A percentile compares a stretch with the other conserved stretches of the same genome.
Evolutionary conservation across 1,140 invertebrate species (phyloP).

Genomic region (Trypoxylus dichotomus): DNA sequence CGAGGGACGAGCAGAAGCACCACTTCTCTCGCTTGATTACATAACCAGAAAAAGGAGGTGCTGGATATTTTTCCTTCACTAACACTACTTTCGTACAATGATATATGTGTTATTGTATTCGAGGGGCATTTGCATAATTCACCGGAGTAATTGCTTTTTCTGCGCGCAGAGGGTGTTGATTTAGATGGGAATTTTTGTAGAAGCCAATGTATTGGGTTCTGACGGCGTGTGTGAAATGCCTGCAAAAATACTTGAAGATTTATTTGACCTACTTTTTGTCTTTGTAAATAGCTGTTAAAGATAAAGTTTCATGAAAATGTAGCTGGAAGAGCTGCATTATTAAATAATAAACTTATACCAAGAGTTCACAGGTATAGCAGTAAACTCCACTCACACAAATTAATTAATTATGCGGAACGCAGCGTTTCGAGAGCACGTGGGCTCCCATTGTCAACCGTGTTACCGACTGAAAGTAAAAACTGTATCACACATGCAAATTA

Average conservation of each 20-base stretch:
- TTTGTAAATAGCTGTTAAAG: too few relatives aligned
- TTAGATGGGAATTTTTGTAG: conserved; percentile 13
- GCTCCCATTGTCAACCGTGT: too few relatives aligned
- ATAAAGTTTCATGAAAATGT: too few relatives aligned
- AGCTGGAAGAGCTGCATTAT: too few relatives aligned
- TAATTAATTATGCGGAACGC: too few relatives aligned
- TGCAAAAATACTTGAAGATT: neutral
- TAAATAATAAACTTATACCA: too few relatives aligned
- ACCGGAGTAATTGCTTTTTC: conserved; percentile 8
- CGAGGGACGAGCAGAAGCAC: conserved; percentile 20
- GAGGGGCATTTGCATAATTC: conserved; percentile 26
- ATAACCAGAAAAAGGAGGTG: conserved; percentile 40
- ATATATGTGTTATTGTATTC: conserved; percentile 30
- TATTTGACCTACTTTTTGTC: neutral
- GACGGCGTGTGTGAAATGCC: neutral
- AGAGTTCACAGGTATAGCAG: too few relatives aligned
- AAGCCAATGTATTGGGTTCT: neutral
- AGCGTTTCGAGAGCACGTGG: too few relatives aligned
- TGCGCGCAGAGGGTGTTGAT: conserved; percentile 17
- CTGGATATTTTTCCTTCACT: conserved; percentile 32
- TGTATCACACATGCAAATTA: too few relatives aligned
- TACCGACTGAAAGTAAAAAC: too few relatives aligned
- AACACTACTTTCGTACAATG: conserved; percentile 23
- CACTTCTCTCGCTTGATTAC: conserved; percentile 27
- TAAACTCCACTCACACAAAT: too few relatives aligned